Evolutionary conservation across 2,888 invertebrate species (phyloP), one percentile per base, ranked within the genome.

Genomic region (Drosophila colorata): DNA sequence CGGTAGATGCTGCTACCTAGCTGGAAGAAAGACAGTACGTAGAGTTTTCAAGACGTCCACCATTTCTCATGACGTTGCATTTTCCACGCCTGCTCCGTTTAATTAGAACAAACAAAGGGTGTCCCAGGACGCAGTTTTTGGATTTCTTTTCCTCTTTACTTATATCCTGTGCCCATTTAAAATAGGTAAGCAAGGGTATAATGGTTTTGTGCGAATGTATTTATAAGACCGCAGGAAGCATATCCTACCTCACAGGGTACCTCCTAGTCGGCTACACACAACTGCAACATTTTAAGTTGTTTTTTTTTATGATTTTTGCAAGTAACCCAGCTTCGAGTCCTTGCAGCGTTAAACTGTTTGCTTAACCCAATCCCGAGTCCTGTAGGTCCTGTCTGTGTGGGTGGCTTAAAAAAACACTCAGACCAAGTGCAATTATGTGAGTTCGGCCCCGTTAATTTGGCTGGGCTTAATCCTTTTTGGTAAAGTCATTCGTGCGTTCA

Each of bases 351-450:
- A 67, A 70, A 74, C 59, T 80, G 80, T 82, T 79, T 85, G 64
- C 63, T 75, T 72, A 79, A 63, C 56, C 74, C 52, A 44, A 64
- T 44, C 8, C 13, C 33, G 13, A 48, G 38, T 25, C 43, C 35
- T 18, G 43, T 33, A 18, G 60, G 66, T 47, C 28, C 64, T 31
- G 51, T 41, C 51, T 46, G 65, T 83, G 86, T 87, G 85, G 87
- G 87, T 83, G 87, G 87, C 73, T 87, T 81, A 70, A 77, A 77
- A 79, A 80, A 86, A 80, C 69, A 85, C 49, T 61, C 60, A 63
- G 76, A 48, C 60, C 46, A 14, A 33, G 47, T 61, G 81, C 63
- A 76, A 81, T 76, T 79, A 76, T 70, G 59, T 63, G 66, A 58
- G 56, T 53, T 49, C 64, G 69, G 66, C 66, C 69, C 69, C 69